phyloP scores from a whole-genome alignment of 1,140 invertebrate species.

The Semibalanus balanoides region DNA sequence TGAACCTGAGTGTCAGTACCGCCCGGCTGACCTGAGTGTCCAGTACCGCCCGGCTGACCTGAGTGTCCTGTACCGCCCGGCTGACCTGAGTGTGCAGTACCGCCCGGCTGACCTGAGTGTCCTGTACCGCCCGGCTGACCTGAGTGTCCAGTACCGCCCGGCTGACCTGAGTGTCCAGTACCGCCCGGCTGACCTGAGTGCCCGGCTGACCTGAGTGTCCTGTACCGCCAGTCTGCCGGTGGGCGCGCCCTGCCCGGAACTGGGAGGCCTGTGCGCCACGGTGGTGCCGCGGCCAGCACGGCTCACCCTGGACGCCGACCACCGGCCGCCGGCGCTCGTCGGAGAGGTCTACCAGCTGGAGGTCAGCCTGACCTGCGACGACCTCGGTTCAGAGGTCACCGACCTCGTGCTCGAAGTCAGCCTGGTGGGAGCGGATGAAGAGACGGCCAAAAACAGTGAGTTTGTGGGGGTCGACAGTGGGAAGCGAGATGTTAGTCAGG shows the following conservation, averaged over 20 bases:
- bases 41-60: too few relatives aligned
- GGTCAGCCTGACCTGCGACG: background rate
- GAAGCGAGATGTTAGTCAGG: too few relatives aligned
- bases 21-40: too few relatives aligned
- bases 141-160: too few relatives aligned
- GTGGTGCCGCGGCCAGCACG: background rate
- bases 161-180: too few relatives aligned
- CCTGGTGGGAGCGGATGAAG: background rate
- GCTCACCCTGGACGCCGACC: background rate
- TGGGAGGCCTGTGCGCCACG: background rate
- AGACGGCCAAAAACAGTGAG: constrained; percentile 1
- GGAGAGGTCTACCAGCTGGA: background rate
- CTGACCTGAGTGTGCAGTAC: too few relatives aligned
- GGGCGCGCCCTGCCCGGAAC: background rate
- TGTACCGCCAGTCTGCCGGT: background rate
- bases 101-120: too few relatives aligned
- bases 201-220: too few relatives aligned
- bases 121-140: too few relatives aligned
- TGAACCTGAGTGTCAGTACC: too few relatives aligned
- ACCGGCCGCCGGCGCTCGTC: background rate
- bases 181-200: too few relatives aligned
- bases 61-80: too few relatives aligned
- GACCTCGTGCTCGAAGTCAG: background rate
- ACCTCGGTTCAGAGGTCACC: background rate
- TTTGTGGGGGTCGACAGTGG: background rate